phyloP scores from a whole-genome alignment of 2,797 vertebrate genomes.

The Poeciliopsis gracilis region DNA sequence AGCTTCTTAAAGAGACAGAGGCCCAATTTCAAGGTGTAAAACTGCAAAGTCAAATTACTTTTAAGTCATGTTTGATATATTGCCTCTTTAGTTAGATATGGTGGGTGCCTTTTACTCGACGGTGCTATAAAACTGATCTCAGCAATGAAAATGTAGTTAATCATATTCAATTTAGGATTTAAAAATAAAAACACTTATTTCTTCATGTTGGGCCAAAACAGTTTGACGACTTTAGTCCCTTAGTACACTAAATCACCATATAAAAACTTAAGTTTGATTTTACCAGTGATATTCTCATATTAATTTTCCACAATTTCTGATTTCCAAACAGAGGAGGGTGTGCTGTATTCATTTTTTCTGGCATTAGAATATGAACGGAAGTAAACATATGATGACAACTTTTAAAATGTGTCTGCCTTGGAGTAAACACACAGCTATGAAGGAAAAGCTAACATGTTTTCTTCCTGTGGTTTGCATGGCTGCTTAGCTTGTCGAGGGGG shows the following conservation, averaged over 20 bases:
- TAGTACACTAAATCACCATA: neutral
- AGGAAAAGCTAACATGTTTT: slow-evolving; percentile 6
- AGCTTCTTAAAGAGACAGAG: no score
- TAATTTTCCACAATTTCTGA: neutral
- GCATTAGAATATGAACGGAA: neutral
- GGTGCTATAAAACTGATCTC: neutral
- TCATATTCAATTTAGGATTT: neutral
- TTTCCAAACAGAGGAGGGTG: neutral
- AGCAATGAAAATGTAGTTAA: neutral
- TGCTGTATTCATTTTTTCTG: neutral
- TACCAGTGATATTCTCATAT: no score
- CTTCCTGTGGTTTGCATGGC: slow-evolving; percentile 31
- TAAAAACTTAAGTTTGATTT: neutral
- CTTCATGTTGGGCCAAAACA: no score
- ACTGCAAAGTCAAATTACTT: no score
- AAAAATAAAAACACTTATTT: neutral
- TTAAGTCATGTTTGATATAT: no score
- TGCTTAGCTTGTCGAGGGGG: slow-evolving; percentile 32
- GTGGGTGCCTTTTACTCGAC: no score
- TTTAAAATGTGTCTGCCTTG: slow-evolving; percentile 9
- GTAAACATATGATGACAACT: slow-evolving; percentile 22
- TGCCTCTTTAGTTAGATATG: no score
- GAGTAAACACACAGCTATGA: slow-evolving; percentile 1
- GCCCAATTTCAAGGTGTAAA: no score
- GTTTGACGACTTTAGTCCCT: neutral